Conservation (phyloP, 2,888 invertebrate genomes). For the Lepas anatifera region DNA sequence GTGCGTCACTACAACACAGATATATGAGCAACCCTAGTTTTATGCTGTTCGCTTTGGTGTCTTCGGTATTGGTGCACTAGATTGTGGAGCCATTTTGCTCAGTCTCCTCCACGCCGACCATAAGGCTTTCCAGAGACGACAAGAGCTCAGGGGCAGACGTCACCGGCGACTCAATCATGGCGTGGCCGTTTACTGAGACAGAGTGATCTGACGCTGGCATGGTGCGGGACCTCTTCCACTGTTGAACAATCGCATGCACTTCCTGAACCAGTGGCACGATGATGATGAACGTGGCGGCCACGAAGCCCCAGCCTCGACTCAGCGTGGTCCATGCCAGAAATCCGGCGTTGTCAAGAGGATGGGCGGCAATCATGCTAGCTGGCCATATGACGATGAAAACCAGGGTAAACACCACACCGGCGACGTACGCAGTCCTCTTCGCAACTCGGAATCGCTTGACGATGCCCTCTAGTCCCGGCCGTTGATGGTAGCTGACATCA, state of each 20-base stretch:
- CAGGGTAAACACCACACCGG: slow-evolving; percentile 15
- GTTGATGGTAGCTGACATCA: not conserved
- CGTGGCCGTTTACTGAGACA: too few species aligned
- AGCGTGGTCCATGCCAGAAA: slow-evolving; percentile 17
- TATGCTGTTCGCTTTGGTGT: too few species aligned
- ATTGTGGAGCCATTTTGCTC: too few species aligned
- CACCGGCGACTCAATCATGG: too few species aligned
- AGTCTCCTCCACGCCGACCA: too few species aligned
- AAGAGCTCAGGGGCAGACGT: too few species aligned
- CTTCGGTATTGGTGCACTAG: too few species aligned
- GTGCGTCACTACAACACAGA: too few species aligned
- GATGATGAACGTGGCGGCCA: slow-evolving; percentile 18
- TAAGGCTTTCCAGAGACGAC: too few species aligned
- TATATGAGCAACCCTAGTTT: too few species aligned
- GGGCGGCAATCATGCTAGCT: slow-evolving; percentile 17
- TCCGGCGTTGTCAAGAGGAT: slow-evolving; percentile 12
- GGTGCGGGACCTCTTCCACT: not conserved
- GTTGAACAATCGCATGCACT: not conserved
- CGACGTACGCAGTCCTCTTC: slow-evolving; percentile 16
- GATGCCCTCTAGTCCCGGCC: not conserved
- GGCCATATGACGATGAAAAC: slow-evolving; percentile 20
- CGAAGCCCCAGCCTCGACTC: slow-evolving; percentile 16
- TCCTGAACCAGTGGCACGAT: slow-evolving; percentile 18
- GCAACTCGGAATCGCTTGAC: not conserved
- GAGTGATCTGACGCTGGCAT: too few species aligned